Base-by-base conservation (phyloP, 2,888 invertebrate species). In the Notodonta ziczac region DNA sequence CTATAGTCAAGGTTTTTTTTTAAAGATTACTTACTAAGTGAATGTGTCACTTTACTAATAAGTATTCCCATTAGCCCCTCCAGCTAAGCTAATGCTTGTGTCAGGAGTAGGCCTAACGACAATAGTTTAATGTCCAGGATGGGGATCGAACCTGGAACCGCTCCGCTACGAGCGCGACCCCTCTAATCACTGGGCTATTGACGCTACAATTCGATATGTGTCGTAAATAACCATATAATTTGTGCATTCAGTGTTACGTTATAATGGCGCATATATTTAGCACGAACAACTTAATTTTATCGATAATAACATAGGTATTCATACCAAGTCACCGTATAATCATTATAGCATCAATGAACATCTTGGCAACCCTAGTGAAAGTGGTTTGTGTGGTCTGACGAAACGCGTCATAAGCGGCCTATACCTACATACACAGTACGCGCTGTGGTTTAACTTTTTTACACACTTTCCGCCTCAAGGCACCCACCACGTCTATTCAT, bases 331-430 rank as follows among this genome's bases (percentile, higher is more conserved):
- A 42, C 9, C 9, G 42, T 12, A 12, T 12, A 46, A 46, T n/a
- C 5, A n/a, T 13, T 50, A 50, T 52, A 35, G 9, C 10, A 5
- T 6, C 16, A 52, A 32, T n/a, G 52, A 52, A 35, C 32, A 52
- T 52, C 52, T 10, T 32, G 52, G 13, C 74, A 73, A 59, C 74
- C 72, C 73, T 74, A 74, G 74, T 73, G 75, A 73, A 73, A 73
- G 72, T 72, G 69, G 69, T 65, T 66, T 66, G 74, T 67, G 63
- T 70, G 61, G 65, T 61, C 54, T 35, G 62, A 57, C 51, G 58
- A 61, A 59, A 61, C 61, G 57, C 62, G 74, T 57, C 70, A 70
- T 54, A 58, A 64, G 59, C 61, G 65, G 62, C 4, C 32, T 12
- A 24, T 24, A 24, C 24, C 24, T 24, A 24, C 50, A 64, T 62